phyloP scores from a whole-genome alignment of 2,888 invertebrate species.

The Linhomoeus sp. region DNA sequence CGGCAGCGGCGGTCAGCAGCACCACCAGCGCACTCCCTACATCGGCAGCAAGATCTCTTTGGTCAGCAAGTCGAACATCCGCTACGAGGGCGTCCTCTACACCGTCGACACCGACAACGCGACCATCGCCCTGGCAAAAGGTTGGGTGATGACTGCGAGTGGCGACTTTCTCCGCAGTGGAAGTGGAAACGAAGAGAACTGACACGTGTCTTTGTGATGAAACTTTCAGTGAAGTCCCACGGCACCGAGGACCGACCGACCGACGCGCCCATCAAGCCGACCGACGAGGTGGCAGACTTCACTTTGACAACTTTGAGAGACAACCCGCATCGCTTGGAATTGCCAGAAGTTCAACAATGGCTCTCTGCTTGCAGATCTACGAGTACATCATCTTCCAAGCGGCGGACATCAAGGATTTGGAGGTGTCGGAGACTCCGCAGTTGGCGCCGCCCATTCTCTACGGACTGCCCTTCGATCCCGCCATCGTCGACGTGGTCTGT shows the following conservation, averaged over 20 bases:
- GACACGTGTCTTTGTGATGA: neutral
- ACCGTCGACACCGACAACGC: constrained; percentile 98
- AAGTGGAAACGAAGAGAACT: neutral
- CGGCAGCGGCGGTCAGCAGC: no score
- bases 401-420: constrained; percentile 92
- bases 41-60: constrained; percentile 98
- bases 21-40: constrained; percentile 44
- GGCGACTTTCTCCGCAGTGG: neutral
- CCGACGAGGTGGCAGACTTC: no score
- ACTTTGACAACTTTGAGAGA: no score
- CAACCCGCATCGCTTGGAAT: no score
- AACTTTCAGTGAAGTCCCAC: constrained; percentile 70
- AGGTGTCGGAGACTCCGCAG: constrained; percentile 63
- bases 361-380: constrained; percentile 89
- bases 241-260: constrained; percentile 95
- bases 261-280: no score
- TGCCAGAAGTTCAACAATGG: constrained; percentile 84
- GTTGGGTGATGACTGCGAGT: constrained; percentile 37
- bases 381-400: constrained; percentile 96
- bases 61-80: constrained; percentile 97
- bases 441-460: constrained; percentile 42
- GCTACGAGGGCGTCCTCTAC: constrained; percentile 96
- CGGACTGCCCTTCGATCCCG: constrained; percentile 75
- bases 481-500: constrained; percentile 54
- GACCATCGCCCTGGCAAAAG: constrained; percentile 95